Base-by-base conservation (phyloP, 2,797 vertebrate species). In the Rhinogobio ventralis region DNA sequence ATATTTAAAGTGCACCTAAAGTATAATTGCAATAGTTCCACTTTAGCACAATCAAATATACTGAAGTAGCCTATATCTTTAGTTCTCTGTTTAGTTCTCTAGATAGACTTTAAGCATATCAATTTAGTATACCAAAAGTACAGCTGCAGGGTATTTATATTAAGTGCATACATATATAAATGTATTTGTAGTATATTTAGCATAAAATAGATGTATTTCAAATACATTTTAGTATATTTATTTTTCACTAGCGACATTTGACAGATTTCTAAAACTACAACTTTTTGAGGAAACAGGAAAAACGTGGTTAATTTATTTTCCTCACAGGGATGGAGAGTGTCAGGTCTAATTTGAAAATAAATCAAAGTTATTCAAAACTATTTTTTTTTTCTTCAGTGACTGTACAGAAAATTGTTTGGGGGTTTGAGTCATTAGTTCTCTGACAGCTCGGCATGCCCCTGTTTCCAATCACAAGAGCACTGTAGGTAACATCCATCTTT, bases 401-500 rank as follows among this genome's bases (percentile, higher is more conserved):
- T 76, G 45, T 42, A 83, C 3, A 3, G 45, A 51, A 66, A 75
- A 74, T 25, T 82, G 71, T 82, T 66, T 33, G 28, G 30, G 23
- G 45, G 45, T 25, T 66, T 39, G 36, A 51, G 66, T 72, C 83
- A 79, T 79, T 72, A 79, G 75, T 9, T 60, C 20, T 79, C 75
- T 49, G 76, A 79, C 75, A 60, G 75, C 75, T 62, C 39, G 6
- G 25, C 25, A 60, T 69, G 64, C 30, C 66, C 53, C 75, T 71
- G 76, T 79, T 84, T 84, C 76, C 53, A 79, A 62, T 79, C 66
- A 84, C 23, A 84, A 78, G 53, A 64, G 28, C 75, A 45, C 76
- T 49, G 76, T 79, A 51, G 76, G 83, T 72, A 69, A 84, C 83
- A 84, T 79, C 75, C 67, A 79, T 79, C 53, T 84, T 60, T 84